phyloP scores from a whole-genome alignment of 2,797 vertebrate genomes.

The Cyprinodon diabolis region DNA sequence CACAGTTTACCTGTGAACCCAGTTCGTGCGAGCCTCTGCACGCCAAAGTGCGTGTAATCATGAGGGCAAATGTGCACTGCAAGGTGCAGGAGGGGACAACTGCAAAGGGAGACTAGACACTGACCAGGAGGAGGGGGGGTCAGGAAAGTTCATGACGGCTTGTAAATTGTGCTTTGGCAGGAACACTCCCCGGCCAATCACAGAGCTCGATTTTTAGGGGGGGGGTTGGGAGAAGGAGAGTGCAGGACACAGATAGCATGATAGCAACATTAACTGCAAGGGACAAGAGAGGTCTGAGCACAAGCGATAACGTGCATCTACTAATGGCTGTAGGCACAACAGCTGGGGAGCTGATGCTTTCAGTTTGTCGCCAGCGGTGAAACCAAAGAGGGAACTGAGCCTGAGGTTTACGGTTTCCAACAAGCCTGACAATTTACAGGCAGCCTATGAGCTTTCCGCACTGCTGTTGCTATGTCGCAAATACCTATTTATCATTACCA shows the following conservation, averaged over 20 bases:
- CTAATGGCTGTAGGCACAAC: slow-evolving; percentile 30
- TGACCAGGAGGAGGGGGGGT: slow-evolving; percentile 68
- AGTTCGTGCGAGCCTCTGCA: slow-evolving; percentile 67
- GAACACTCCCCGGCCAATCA: slow-evolving; percentile 46
- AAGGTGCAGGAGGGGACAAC: slow-evolving; percentile 56
- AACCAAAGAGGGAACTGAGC: slow-evolving; percentile 61
- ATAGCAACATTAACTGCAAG: slow-evolving; percentile 30
- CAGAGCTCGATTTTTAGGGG: slow-evolving; percentile 15
- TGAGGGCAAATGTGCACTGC: slow-evolving; percentile 45
- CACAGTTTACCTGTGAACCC: slow-evolving; percentile 63
- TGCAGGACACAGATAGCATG: slow-evolving; percentile 61
- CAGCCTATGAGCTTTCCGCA: slow-evolving; percentile 58
- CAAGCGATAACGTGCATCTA: background rate
- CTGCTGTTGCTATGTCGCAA: slow-evolving; percentile 61
- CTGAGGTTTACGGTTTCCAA: slow-evolving; percentile 52
- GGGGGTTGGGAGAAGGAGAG: slow-evolving; percentile 20
- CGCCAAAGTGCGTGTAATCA: slow-evolving; percentile 49
- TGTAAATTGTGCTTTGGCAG: slow-evolving; percentile 59
- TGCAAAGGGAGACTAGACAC: slow-evolving; percentile 74
- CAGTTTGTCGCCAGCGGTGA: slow-evolving; percentile 49
- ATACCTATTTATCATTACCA: slow-evolving; percentile 45
- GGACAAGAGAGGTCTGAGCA: background rate
- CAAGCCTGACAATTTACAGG: slow-evolving; percentile 44
- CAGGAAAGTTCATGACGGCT: slow-evolving; percentile 72
- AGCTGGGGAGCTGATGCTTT: slow-evolving; percentile 53